Evolutionary conservation across 2,797 vertebrate species (phyloP).

Genomic region (Loris lydekkerianus): DNA sequence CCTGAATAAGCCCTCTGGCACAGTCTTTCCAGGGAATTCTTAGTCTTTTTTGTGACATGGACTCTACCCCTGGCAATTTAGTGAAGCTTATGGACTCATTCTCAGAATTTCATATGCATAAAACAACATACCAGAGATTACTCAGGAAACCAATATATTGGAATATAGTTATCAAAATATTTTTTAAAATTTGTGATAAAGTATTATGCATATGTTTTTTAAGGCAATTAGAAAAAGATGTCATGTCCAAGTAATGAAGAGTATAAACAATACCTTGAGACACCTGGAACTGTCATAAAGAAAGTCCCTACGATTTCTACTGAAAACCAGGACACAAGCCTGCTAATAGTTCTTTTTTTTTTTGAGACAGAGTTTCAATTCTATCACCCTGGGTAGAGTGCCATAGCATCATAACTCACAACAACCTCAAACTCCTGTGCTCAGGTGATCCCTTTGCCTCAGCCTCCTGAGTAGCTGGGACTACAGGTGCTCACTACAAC

Average conservation of each 20-base stretch:
- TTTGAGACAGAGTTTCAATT: no score
- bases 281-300: not conserved
- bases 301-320: not conserved
- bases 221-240: not conserved
- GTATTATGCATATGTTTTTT: not conserved
- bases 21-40: not conserved
- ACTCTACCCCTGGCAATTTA: not conserved
- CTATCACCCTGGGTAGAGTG: no score
- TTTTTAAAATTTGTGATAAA: not conserved
- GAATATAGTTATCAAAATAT: not conserved
- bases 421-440: no score
- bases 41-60: not conserved
- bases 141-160: not conserved
- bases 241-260: not conserved
- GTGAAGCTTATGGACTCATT: not conserved
- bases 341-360: not conserved
- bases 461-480: no score
- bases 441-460: no score
- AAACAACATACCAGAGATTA: not conserved
- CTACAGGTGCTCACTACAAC: no score
- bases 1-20: not conserved
- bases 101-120: conserved; percentile 1
- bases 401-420: no score
- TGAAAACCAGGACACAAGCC: not conserved
- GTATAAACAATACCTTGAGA: not conserved